Evolutionary conservation across 2,113 vertebrate genomes (phyloP).

Genomic region (Microcebus griseorufus): DNA sequence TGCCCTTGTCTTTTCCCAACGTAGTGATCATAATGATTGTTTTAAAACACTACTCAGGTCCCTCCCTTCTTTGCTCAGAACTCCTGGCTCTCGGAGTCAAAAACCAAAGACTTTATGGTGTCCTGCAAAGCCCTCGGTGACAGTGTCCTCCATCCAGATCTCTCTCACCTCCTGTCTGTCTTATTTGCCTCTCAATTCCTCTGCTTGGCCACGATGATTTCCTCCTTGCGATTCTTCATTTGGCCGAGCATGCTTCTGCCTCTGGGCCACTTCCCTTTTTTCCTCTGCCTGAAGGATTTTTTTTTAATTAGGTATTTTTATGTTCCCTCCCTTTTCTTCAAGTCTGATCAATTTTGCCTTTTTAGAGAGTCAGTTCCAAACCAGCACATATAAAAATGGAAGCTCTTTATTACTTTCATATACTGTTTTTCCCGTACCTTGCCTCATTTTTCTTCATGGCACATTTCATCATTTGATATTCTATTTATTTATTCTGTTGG

Average conservation of each 20-base stretch:
- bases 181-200: background rate
- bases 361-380: background rate
- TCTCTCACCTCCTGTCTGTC: background rate
- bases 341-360: background rate
- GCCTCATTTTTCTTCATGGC: constrained; percentile 13
- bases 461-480: background rate
- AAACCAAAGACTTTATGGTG: background rate
- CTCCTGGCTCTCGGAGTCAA: background rate
- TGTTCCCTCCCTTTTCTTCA: background rate
- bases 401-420: background rate
- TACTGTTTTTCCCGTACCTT: background rate
- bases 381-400: background rate
- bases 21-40: background rate
- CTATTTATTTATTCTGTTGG: background rate
- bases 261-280: background rate
- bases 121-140: background rate
- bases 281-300: background rate
- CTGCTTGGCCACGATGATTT: background rate
- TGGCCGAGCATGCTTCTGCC: background rate
- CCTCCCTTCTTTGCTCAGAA: background rate
- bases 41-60: background rate
- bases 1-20: background rate
- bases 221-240: background rate
- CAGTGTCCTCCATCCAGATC: background rate
- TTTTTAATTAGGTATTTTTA: background rate